phyloP scores from a whole-genome alignment of 2,888 invertebrate genomes.

The Platypus cylindrus region DNA sequence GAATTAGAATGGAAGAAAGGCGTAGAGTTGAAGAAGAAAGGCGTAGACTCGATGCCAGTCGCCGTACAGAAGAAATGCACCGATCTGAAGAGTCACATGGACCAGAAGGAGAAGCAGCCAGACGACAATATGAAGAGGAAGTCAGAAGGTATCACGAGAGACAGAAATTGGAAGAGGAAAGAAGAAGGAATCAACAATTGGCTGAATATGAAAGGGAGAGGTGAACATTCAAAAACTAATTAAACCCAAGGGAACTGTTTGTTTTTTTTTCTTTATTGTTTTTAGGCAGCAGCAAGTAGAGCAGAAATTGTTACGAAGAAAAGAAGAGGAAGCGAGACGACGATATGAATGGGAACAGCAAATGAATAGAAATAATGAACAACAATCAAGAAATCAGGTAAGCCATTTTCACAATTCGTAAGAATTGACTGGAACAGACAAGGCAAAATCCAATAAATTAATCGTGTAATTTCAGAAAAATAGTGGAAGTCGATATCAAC shows the following conservation, averaged over 20 bases:
- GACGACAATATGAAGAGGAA: constrained; percentile 10
- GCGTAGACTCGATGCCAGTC: too few species aligned
- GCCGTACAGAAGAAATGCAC: constrained; percentile 9
- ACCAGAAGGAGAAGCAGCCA: constrained; percentile 10
- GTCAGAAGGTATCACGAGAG: constrained; percentile 8
- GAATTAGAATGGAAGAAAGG: constrained; percentile 14
- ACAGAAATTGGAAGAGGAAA: constrained; percentile 7
- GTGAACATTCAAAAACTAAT: background rate
- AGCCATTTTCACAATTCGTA: too few species aligned
- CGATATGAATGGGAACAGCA: too few species aligned
- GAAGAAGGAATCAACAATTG: too few species aligned
- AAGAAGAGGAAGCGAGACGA: constrained; percentile 20
- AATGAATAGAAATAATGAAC: too few species aligned
- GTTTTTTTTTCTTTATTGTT: too few species aligned
- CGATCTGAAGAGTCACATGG: constrained; percentile 8
- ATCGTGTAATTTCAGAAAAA: background rate
- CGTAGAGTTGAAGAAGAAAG: constrained; percentile 9
- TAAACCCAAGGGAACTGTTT: too few species aligned
- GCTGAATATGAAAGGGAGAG: background rate
- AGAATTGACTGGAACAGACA: too few species aligned
- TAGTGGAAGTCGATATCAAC: constrained; percentile 1
- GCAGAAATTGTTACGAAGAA: constrained; percentile 15
- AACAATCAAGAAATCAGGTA: too few species aligned
- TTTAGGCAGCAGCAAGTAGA: constrained; percentile 1
- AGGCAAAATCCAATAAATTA: too few species aligned